These are phyloP conservation scores for Drosophila truncata DNA, from an alignment of 1,140 invertebrate genomes.

Conservation along the genomic window DNA sequence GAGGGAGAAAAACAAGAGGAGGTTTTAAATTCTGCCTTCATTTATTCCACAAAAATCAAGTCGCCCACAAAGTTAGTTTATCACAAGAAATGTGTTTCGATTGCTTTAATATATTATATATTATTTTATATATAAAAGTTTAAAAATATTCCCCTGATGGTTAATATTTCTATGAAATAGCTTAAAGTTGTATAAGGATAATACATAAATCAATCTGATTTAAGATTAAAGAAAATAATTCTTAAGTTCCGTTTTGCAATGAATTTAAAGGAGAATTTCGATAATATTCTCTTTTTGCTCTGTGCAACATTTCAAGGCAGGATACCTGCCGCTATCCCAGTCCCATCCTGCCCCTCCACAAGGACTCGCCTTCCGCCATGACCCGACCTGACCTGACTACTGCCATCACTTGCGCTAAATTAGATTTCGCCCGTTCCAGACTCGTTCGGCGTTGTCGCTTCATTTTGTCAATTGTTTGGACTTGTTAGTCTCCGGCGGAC, in stretches of 20 bases:
- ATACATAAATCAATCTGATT: not conserved
- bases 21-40: not conserved
- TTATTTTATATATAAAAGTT: no score
- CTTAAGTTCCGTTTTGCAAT: no score
- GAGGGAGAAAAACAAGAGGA: not conserved
- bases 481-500: constrained; percentile 56
- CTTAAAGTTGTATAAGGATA: not conserved
- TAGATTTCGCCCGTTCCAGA: constrained; percentile 71
- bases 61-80: not conserved
- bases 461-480: constrained; percentile 76
- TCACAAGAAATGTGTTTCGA: not conserved
- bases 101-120: no score
- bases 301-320: constrained; percentile 13
- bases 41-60: not conserved
- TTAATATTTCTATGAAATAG: not conserved
- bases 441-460: constrained; percentile 70
- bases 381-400: constrained; percentile 35
- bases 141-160: no score
- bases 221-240: not conserved
- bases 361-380: constrained; percentile 15
- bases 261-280: not conserved
- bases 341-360: not conserved
- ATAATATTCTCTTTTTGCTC: not conserved
- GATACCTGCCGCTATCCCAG: constrained; percentile 15
- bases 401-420: constrained; percentile 75